Evolutionary conservation across 1,140 invertebrate genomes (phyloP), one percentile per base, ranked within the genome.

Genomic region (Drosophila bipectinata): DNA sequence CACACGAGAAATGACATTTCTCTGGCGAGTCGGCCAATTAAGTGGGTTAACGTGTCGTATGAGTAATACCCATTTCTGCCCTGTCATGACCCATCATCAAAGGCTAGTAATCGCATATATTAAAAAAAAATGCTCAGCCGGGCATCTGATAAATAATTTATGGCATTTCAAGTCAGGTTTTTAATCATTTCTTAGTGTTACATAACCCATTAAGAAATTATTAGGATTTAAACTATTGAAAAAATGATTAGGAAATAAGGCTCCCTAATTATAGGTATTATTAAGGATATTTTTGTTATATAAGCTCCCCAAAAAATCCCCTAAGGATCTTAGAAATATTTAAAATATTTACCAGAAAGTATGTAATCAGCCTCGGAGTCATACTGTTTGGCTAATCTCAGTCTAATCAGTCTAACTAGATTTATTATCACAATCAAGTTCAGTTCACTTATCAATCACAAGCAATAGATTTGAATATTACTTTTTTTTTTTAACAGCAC

Each of bases 361-460:
- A 91, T 32, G 85, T 88, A n/a, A 91, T 88, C 49, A 91, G 72
- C 66, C 84, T 76, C 9, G 90, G 90, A 44, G 90, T 85, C 90
- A 91, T 91, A 72, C 60, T 41, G 62, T 28, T 71, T 61, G 18
- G 45, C 53, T 63, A 47, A 51, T 52, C 53, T 69, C 55, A 76
- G 67, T 58, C 56, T 37, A 73, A 82, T 85, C 82, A 85, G 82
- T 87, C 82, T 69, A 49, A 54, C 37, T 69, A 44, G 15, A 67
- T 60, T 64, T 53, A 77, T 62, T 76, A 85, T 75, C 78, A 82
- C 82, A 85, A 81, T 64, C 30, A 39, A 56, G 34, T 64, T 32
- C 41, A 45, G 53, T 69, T 60, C 47, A 37, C 15, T 28, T 39
- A 48, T 62, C 34, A 58, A 81, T 81, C 55, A 72, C 57, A 69